Evolutionary conservation across 2,113 vertebrate species (phyloP), one percentile per base, ranked within the genome.

Genomic region (Echinops telfairi): DNA sequence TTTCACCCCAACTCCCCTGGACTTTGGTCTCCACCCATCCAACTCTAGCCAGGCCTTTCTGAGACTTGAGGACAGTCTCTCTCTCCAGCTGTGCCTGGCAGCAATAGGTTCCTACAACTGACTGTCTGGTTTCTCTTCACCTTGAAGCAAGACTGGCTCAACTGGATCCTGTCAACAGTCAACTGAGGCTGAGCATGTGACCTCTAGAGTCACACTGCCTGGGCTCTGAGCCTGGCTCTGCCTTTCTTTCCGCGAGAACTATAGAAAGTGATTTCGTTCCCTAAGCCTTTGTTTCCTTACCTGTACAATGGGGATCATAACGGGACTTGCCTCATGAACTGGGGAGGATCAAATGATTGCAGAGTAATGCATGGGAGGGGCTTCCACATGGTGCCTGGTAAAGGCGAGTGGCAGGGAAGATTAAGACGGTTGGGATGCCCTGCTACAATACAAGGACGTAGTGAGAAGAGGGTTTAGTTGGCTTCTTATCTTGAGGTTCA

Each of bases 211-310:
- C 38, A 15, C 6, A 11, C 27, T 38, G 14, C 25, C 4, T 11
- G 12, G 36, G 12, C 19, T 73, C 38, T 68, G 87, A 33, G 47
- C 33, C 47, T 57, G 33, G 11, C 36, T n/a, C 82, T 81, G 75
- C 43, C 71, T 83, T 79, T 89, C 40, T 12, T 53, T 22, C 17
- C 27, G 53, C 83, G 38, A 83, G 68, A 79, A 75, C 70, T 62
- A 60, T 71, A 40, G 64, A 68, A 66, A 76, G 22, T 36, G 23
- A 19, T 33, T 23, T 78, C 5, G 75, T 22, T 23, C 36, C 20
- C 33, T 29, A 40, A 38, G 47, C 23, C 33, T 91, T 64, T 27
- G 29, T 87, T 84, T 93, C 6, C 84, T 94, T 17, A 64, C 70
- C 53, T 82, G 2, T 75, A 84, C 68, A 78, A 58, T 8, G 62